phyloP scores from a whole-genome alignment of 2,888 invertebrate species.

The Cantharis rufa region DNA sequence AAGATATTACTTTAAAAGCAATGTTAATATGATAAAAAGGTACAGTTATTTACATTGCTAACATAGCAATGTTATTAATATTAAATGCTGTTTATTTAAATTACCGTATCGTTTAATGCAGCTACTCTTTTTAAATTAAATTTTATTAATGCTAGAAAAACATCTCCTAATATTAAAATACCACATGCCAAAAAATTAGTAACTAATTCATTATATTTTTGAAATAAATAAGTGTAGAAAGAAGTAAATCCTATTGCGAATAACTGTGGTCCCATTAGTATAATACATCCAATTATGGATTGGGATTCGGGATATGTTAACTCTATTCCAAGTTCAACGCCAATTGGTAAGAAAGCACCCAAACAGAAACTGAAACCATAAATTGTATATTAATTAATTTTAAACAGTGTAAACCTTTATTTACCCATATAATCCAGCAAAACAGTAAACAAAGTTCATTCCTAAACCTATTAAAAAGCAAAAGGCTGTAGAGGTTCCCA shows the following conservation, averaged over 20 bases:
- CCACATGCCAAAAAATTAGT: not conserved
- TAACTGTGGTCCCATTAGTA: not conserved
- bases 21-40: too few relatives aligned
- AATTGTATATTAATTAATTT: not conserved
- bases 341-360: not conserved
- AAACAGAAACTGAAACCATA: not conserved
- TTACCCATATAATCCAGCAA: not conserved
- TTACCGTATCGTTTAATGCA: not conserved
- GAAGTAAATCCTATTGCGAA: not conserved
- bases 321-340: not conserved
- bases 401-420: not conserved
- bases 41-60: too few relatives aligned
- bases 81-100: too few relatives aligned
- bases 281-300: not conserved
- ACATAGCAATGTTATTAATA: too few relatives aligned
- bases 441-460: not conserved
- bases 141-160: not conserved
- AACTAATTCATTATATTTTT: not conserved
- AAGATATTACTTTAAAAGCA: too few relatives aligned
- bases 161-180: not conserved
- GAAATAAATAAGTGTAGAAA: not conserved
- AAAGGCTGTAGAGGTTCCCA: not conserved
- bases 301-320: not conserved
- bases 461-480: not conserved
- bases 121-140: not conserved